phyloP scores from a whole-genome alignment of 2,888 invertebrate species.

The Andrena bucephala region DNA sequence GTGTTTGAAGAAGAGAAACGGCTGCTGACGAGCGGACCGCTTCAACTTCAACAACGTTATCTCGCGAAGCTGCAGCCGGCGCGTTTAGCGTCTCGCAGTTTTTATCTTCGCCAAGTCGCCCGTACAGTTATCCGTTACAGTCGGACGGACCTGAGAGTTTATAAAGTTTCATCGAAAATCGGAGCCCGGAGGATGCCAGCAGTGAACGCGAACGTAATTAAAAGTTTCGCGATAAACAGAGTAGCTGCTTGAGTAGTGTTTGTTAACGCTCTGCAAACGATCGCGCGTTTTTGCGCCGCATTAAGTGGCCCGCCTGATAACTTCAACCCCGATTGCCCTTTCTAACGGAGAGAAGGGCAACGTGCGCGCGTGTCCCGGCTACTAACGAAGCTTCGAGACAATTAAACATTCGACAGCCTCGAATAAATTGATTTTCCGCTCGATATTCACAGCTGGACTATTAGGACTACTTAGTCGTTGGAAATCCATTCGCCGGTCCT shows the following conservation, averaged over 20 bases:
- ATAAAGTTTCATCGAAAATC: slow-evolving; percentile 52
- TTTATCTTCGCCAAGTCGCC: slow-evolving; percentile 47
- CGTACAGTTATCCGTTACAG: slow-evolving; percentile 32
- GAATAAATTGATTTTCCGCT: no score
- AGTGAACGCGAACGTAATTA: slow-evolving; percentile 46
- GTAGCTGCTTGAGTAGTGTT: slow-evolving; percentile 5
- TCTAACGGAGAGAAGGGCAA: no score
- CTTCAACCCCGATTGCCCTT: not conserved
- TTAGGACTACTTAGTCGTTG: not conserved
- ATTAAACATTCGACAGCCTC: no score
- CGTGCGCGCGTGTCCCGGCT: no score
- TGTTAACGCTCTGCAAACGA: slow-evolving; percentile 24
- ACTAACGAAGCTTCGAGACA: no score
- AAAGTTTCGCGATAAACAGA: slow-evolving; percentile 57
- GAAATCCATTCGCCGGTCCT: not conserved
- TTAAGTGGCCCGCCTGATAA: not conserved
- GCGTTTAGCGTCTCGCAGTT: slow-evolving; percentile 22
- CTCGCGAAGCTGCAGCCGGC: slow-evolving; percentile 6
- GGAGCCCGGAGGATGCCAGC: not conserved
- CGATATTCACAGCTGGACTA: no score
- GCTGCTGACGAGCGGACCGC: not conserved
- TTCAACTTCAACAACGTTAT: slow-evolving; percentile 31
- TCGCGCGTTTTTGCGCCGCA: slow-evolving; percentile 3
- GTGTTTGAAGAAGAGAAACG: not conserved
- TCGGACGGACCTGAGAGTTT: slow-evolving; percentile 25